Conservation (phyloP, 2,888 invertebrate species). For the Orgyia antiqua region DNA sequence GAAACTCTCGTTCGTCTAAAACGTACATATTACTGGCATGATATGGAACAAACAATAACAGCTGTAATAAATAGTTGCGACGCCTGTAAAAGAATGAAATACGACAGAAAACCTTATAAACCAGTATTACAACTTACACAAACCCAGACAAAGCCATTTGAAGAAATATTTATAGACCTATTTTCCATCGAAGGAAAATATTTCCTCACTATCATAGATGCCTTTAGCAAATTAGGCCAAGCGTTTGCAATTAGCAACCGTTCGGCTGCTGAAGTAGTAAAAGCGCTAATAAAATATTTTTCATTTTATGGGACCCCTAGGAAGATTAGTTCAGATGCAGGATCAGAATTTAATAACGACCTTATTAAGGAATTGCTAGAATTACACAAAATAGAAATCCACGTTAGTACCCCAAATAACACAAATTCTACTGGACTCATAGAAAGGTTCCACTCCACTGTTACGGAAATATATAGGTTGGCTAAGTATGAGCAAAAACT, state of each 20-base stretch:
- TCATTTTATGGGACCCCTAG: neutral
- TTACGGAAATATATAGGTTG: neutral
- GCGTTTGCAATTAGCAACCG: neutral
- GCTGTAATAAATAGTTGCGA: slow-evolving; percentile 1
- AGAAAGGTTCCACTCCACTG: neutral
- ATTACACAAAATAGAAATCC: neutral
- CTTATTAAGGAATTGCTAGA: neutral
- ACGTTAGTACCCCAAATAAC: neutral
- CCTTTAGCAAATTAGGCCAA: neutral
- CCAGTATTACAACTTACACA: slow-evolving; percentile 2
- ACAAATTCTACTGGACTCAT: neutral
- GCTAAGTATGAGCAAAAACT: neutral
- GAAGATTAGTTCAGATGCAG: neutral
- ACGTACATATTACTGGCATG: neutral
- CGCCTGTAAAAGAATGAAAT: slow-evolving; percentile 2
- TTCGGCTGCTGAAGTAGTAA: neutral
- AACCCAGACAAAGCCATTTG: neutral
- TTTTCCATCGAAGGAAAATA: neutral
- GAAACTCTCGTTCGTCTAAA: neutral
- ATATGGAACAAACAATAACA: slow-evolving; percentile 1
- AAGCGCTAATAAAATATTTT: neutral
- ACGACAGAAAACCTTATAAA: slow-evolving; percentile 3
- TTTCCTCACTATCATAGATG: neutral
- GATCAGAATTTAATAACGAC: neutral
- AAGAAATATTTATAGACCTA: slow-evolving; percentile 3